Base-by-base conservation (phyloP, 2,113 vertebrate genomes). In the Melanerpes aurifrons region DNA sequence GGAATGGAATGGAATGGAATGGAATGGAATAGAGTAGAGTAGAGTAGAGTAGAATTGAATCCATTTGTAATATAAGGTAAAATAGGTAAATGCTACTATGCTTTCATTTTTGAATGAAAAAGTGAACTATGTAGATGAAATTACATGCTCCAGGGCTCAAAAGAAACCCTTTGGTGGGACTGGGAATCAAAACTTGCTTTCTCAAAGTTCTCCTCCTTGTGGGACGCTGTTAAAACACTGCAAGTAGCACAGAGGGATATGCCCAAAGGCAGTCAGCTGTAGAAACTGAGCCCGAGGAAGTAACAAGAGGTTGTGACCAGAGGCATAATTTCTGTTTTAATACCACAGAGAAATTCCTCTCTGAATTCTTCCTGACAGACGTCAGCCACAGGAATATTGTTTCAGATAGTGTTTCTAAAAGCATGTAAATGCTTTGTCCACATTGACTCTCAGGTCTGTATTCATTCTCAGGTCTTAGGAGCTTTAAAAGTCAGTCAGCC, bases 221-320 rank as follows among this genome's bases (percentile, higher is more conserved):
- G 76, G 45, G 83, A 75, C 22, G 8, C 35, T 16, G 22, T 84
- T 74, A 68, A 78, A 90, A 61, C 31, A 48, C 3, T 26, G 28
- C 20, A 14, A 71, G 45, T 32, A 64, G 61, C 25, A 32, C 32
- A 10, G 1, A 77, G 68, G 8, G n/a, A 31, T 48, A 61, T 90
- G 72, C 68, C 79, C 59, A 71, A 76, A 92, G 68, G 83, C 74
- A 94, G n/a, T 40, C 68, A 86, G 68, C 40, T 91, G 72, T 64
- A 81, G 87, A 71, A 91, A 82, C 32, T 29, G 18, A 82, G 66
- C 69, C 66, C 1, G 3, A 40, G 48, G 66, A 92, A n/a, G 54
- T 17, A 80, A 77, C 63, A 69, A 15, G 48, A 63, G 54, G 10
- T 35, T 92, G 78, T 89, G 61, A 77, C 82, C 82, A 82, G 6